Percentiles rank a stretch among this genome's conserved stretches.
Conservation (phyloP, 2,797 vertebrate genomes). For the Scomberomorus guttatus region DNA sequence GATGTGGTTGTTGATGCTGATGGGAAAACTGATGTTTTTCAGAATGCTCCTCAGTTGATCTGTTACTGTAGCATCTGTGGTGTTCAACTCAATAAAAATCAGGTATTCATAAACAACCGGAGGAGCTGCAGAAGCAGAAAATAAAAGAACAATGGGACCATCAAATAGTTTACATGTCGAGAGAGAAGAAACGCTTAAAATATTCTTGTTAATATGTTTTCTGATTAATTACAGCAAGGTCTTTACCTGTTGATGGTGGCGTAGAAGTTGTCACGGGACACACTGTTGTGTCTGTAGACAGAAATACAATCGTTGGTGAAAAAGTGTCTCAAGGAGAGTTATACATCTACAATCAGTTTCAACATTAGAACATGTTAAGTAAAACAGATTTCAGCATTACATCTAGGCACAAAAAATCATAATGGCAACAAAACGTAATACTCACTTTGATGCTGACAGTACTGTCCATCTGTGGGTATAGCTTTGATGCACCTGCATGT, state of each 20-base stretch:
- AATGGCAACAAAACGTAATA: not conserved
- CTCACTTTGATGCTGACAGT: slow-evolving; percentile 76
- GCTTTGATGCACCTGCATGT: slow-evolving; percentile 78
- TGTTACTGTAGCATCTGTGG: slow-evolving; percentile 8
- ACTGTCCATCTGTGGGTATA: slow-evolving; percentile 76
- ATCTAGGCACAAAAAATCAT: not conserved
- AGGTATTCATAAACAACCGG: slow-evolving; percentile 36
- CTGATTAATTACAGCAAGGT: not conserved
- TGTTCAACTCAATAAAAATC: slow-evolving; percentile 41
- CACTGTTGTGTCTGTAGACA: slow-evolving; percentile 10
- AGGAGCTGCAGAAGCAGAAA: slow-evolving; percentile 25
- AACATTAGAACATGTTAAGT: not conserved
- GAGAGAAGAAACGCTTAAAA: not conserved
- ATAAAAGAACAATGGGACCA: not conserved
- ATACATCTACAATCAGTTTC: not conserved
- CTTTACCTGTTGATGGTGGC: slow-evolving; percentile 35
- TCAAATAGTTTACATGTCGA: not conserved
- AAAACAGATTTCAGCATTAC: not conserved
- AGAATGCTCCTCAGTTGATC: slow-evolving; percentile 36
- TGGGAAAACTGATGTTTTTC: slow-evolving; percentile 11
- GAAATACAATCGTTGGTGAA: not conserved
- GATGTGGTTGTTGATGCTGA: slow-evolving; percentile 22
- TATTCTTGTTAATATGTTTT: not conserved
- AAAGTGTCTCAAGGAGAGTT: not conserved
- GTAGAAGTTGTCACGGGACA: slow-evolving; percentile 5